A percentile compares a stretch with the other conserved stretches of the same genome.
Evolutionary conservation across 2,797 vertebrate species (phyloP).

Genomic region (Mus caroli): DNA sequence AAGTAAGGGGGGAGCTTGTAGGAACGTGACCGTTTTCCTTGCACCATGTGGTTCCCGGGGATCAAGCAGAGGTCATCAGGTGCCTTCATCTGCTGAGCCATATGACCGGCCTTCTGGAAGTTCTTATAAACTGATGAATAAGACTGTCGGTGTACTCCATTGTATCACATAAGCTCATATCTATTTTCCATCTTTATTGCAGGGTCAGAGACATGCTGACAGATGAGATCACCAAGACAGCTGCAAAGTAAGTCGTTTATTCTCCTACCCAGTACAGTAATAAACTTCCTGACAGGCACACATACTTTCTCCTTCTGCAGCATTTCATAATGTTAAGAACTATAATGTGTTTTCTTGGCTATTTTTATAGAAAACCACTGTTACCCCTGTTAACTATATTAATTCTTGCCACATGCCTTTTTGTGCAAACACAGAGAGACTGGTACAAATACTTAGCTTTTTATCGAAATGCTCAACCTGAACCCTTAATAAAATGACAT

Average conservation of each 20-base stretch:
- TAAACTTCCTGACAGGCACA: neutral
- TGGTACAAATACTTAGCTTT: neutral
- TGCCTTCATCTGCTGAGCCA: neutral
- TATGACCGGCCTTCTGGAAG: neutral
- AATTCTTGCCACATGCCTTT: constrained; percentile 35
- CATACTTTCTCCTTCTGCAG: neutral
- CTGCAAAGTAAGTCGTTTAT: constrained; percentile 91
- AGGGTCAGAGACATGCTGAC: constrained; percentile 97
- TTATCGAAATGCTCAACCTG: neutral
- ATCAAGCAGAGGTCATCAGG: neutral
- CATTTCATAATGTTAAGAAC: constrained; percentile 54
- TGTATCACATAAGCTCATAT: constrained; percentile 33
- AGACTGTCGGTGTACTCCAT: constrained; percentile 11
- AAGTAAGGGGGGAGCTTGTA: neutral
- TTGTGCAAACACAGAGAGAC: constrained; percentile 25
- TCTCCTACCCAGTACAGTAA: constrained; percentile 24
- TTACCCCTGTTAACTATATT: neutral
- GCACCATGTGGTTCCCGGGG: neutral
- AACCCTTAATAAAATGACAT: constrained; percentile 2
- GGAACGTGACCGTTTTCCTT: neutral
- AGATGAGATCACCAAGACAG: constrained; percentile 92
- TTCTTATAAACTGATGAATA: neutral
- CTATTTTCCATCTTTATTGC: constrained; percentile 74
- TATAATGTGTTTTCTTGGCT: constrained; percentile 19
- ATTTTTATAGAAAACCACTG: neutral